Percentiles rank a stretch among this genome's conserved stretches.
phyloP scores from a whole-genome alignment of 2,888 invertebrate genomes.

The Dorcus hopei region DNA sequence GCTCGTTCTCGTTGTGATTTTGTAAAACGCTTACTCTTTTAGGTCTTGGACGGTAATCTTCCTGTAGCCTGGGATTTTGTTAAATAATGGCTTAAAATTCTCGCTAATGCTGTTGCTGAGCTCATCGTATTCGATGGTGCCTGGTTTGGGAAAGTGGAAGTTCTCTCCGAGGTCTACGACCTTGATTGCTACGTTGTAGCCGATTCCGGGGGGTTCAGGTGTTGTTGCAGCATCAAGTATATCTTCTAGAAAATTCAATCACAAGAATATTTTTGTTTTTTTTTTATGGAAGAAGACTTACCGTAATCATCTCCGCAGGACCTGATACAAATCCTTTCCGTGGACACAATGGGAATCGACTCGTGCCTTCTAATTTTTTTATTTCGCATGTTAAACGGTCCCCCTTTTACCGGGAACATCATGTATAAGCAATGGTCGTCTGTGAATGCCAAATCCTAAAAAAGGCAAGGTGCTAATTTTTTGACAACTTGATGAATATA shows the following conservation, averaged over 20 bases:
- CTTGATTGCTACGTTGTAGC: slow-evolving; percentile 71
- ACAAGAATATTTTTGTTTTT: neutral
- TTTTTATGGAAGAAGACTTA: slow-evolving; percentile 36
- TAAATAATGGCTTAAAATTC: slow-evolving; percentile 61
- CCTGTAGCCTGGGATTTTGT: slow-evolving; percentile 68
- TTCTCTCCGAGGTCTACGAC: slow-evolving; percentile 74
- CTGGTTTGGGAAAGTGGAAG: slow-evolving; percentile 69
- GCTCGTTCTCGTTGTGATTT: neutral
- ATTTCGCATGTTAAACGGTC: slow-evolving; percentile 76
- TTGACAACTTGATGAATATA: no score
- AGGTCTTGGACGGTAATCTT: slow-evolving; percentile 68
- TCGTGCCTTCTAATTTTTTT: slow-evolving; percentile 83
- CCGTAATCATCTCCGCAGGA: slow-evolving; percentile 69
- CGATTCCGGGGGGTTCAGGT: slow-evolving; percentile 62
- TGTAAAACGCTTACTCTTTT: slow-evolving; percentile 57
- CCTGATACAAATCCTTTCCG: slow-evolving; percentile 76
- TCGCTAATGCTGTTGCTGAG: slow-evolving; percentile 65
- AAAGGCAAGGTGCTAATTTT: neutral
- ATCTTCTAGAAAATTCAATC: slow-evolving; percentile 48
- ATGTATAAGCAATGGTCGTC: slow-evolving; percentile 80
- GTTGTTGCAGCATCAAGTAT: slow-evolving; percentile 58
- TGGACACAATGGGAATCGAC: slow-evolving; percentile 67
- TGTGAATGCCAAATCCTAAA: slow-evolving; percentile 75
- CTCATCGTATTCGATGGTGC: slow-evolving; percentile 69
- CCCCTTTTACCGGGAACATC: slow-evolving; percentile 84